Evolutionary conservation across 2,797 vertebrate genomes (phyloP), one percentile per base, ranked within the genome.

Genomic region (Alosa sapidissima): DNA sequence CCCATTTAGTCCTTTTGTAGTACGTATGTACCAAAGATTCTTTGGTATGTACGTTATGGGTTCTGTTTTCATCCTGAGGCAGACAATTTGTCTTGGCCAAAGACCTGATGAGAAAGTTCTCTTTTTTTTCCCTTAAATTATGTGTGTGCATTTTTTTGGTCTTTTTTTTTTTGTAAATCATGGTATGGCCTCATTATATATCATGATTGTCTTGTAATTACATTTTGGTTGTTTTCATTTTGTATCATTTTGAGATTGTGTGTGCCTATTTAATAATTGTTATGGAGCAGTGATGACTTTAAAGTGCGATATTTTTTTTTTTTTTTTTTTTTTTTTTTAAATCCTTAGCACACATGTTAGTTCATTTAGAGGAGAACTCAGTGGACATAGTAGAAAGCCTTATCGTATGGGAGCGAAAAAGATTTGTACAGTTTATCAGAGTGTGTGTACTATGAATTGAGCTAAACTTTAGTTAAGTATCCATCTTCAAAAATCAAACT

Each of bases 231-330:
- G 90, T 90, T 89, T 88, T 88, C 82, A 82, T 89, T 89, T 90
- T 91, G 82, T 91, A 48, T 88, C 86, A 36, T 91, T 88, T 88
- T 91, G 81, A 89, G 60, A 88, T 87, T 11, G 87, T 84, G 48
- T 92, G 86, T 78, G 41, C 89, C 87, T 92, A 93, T 94, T 93
- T 92, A 93, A 94, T 91, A 89, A 47, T 88, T 89, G 85, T 85
- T 81, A 85, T 88, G 5, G 68, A 89, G 88, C 90, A 91, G 82
- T 90, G 91, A 89, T 89, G 87, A 90, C 16, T 51, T 45, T 33
- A 75, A 84, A 68, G 7, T 78, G 19, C 58, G 41, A 21, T 48
- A 14, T 75, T 72, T 84, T 78, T 41, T 6, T 0, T 28, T 28
- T 28, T 28, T 28, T 28, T 28, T 28, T 28, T 41, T 6, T 0